A percentile compares a stretch with the other conserved stretches of the same genome.
Evolutionary conservation across 2,888 invertebrate species (phyloP).

Genomic region (Polyommatus iphigenia): DNA sequence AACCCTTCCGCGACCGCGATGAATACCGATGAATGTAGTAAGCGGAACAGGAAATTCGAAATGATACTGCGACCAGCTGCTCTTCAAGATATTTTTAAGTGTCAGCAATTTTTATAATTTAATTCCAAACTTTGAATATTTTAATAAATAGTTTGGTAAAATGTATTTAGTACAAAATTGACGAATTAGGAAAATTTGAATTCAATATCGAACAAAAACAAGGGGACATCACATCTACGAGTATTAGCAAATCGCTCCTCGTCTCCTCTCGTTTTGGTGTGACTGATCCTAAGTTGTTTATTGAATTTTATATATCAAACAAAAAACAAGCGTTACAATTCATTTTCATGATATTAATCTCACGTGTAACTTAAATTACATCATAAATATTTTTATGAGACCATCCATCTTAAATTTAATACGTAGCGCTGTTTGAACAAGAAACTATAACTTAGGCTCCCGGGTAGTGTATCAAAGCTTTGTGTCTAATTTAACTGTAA

Average conservation of each 20-base stretch:
- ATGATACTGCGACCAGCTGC: background rate
- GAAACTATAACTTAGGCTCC: slow-evolving; percentile 42
- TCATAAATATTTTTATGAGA: slow-evolving; percentile 20
- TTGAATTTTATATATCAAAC: too few species aligned
- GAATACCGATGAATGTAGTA: slow-evolving; percentile 67
- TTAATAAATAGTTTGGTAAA: too few species aligned
- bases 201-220: too few species aligned
- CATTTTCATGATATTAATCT: background rate
- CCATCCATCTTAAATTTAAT: slow-evolving; percentile 12
- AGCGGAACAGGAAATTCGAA: slow-evolving; percentile 49
- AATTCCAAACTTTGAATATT: background rate
- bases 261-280: too few species aligned
- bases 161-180: too few species aligned
- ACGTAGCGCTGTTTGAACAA: slow-evolving; percentile 7
- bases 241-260: too few species aligned
- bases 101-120: background rate
- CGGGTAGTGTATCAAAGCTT: slow-evolving; percentile 61
- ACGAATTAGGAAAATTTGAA: too few species aligned
- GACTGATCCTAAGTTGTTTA: too few species aligned
- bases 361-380: slow-evolving; percentile 5
- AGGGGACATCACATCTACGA: too few species aligned
- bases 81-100: background rate
- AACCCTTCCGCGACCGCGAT: slow-evolving; percentile 58
- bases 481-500: slow-evolving; percentile 65
- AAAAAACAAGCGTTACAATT: too few species aligned